Conservation (phyloP, 30 jellyfish, hydroid and myxozoan species). For the Turritopsis dohrnii region DNA sequence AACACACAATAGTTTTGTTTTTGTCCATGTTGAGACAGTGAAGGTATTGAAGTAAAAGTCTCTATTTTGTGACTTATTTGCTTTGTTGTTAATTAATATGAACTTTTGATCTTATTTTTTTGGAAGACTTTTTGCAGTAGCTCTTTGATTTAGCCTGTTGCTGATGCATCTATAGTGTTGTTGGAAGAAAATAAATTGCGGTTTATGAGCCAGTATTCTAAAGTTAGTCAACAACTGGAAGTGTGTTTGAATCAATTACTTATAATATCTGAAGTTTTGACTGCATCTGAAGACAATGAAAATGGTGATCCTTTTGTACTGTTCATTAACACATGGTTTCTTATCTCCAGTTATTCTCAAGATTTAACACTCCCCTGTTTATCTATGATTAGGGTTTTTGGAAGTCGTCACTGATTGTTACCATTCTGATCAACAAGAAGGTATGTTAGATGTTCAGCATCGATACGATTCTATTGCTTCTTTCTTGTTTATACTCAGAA, state of each 20-base stretch:
- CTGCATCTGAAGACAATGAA: background rate
- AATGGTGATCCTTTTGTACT: too few species aligned
- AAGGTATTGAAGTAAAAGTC: too few species aligned
- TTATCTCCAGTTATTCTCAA: background rate
- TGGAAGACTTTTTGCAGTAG: background rate
- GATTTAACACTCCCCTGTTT: too few species aligned
- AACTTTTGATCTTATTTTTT: background rate
- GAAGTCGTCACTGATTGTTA: background rate
- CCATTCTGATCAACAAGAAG: background rate
- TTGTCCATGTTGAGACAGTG: too few species aligned
- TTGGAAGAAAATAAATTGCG: background rate
- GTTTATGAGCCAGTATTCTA: slow-evolving; percentile 4
- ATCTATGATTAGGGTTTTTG: background rate
- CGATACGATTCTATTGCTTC: too few species aligned
- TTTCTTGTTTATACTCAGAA: too few species aligned
- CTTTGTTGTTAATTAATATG: too few species aligned
- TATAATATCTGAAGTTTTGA: slow-evolving; percentile 1
- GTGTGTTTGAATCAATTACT: slow-evolving; percentile 17
- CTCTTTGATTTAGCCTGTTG: background rate
- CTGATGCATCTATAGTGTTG: background rate
- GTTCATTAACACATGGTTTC: too few species aligned
- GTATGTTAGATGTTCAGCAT: background rate
- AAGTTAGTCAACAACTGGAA: slow-evolving; percentile 19
- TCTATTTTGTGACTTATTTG: too few species aligned
- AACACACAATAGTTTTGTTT: too few species aligned